phyloP scores from a whole-genome alignment of 92 coral and sea anemone genomes.

The Heliopora coerulea region DNA sequence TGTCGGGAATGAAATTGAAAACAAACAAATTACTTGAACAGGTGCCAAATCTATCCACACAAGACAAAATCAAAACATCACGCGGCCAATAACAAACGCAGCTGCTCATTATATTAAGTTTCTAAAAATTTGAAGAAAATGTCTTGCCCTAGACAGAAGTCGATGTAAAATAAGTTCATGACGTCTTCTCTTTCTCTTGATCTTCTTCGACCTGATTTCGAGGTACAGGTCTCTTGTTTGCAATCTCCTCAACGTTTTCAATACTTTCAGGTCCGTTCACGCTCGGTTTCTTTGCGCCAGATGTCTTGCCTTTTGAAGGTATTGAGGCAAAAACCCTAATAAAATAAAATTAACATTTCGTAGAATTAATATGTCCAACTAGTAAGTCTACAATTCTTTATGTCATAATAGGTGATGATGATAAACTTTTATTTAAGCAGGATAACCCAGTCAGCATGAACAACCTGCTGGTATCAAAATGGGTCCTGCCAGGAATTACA shows the following conservation, averaged over 20 bases:
- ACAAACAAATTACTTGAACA: too few species aligned
- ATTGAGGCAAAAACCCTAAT: constrained; percentile 15
- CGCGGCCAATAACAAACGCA: too few species aligned
- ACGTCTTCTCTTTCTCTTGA: constrained; percentile 36
- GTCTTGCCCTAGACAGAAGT: too few species aligned
- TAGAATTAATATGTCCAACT: neutral
- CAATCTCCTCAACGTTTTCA: constrained; percentile 29
- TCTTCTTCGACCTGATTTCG: constrained; percentile 9
- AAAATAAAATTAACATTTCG: neutral
- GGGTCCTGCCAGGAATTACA: too few species aligned
- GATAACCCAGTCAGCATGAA: too few species aligned
- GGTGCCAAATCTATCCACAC: too few species aligned
- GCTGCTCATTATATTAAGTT: too few species aligned
- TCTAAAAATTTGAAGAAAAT: too few species aligned
- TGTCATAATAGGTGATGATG: neutral
- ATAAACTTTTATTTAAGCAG: too few species aligned
- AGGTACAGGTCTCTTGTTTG: neutral
- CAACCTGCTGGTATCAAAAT: too few species aligned
- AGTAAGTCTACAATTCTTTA: neutral
- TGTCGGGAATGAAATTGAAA: too few species aligned
- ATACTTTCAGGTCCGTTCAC: constrained; percentile 1
- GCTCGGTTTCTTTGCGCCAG: constrained; percentile 16
- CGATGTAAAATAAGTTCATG: neutral
- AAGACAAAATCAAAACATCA: too few species aligned
- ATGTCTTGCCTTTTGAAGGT: constrained; percentile 27